phyloP scores from a whole-genome alignment of 1,140 invertebrate genomes.

The Zaprionus capensis region DNA sequence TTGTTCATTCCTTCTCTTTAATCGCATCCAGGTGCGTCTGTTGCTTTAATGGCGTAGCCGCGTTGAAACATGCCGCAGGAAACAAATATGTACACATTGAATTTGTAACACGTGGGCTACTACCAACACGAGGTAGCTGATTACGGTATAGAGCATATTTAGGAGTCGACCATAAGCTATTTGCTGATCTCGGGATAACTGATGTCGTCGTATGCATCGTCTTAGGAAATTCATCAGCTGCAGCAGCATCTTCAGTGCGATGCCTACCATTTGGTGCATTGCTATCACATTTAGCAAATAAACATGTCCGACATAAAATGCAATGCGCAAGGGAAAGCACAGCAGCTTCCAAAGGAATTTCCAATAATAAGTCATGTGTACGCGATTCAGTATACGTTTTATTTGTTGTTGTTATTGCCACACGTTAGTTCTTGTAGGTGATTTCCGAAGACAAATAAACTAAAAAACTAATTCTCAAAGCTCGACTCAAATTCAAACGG shows the following conservation, averaged over 20 bases:
- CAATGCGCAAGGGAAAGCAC: constrained; percentile 15
- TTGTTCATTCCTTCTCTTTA: not conserved
- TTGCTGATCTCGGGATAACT: not conserved
- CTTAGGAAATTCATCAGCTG: not conserved
- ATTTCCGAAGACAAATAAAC: constrained; percentile 16
- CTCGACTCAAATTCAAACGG: constrained; percentile 11
- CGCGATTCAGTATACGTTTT: not conserved
- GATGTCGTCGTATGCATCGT: not conserved
- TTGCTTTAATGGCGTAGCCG: constrained; percentile 10
- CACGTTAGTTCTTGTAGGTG: constrained; percentile 7
- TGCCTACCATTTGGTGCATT: constrained; percentile 10
- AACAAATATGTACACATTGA: not conserved
- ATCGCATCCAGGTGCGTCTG: constrained; percentile 26
- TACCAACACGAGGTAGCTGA: not conserved
- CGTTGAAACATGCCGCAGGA: not conserved
- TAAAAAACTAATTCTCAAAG: constrained; percentile 12
- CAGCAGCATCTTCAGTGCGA: not conserved
- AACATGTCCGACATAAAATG: constrained; percentile 11
- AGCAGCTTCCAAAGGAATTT: constrained; percentile 5
- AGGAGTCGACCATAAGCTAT: not conserved
- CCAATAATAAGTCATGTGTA: constrained; percentile 9
- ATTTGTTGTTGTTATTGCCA: not conserved
- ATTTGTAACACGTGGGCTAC: not conserved
- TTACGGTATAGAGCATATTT: not conserved
- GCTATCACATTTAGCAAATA: constrained; percentile 29